Evolutionary conservation across 2,888 invertebrate species (phyloP).

Genomic region (Pollenia labialis): DNA sequence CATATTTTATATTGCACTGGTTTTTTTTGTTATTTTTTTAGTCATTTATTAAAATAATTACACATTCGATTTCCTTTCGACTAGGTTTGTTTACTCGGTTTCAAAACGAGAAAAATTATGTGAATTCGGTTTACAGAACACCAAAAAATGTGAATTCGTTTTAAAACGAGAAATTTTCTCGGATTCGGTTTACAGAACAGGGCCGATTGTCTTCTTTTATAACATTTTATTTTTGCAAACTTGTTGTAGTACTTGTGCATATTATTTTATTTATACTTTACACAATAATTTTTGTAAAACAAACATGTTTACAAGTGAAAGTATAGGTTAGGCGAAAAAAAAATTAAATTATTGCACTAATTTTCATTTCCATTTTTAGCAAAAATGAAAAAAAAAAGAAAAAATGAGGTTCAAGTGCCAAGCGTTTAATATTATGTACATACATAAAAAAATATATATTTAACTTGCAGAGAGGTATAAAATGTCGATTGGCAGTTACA

Average conservation of each 20-base stretch:
- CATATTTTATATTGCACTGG: too few relatives aligned
- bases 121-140: too few relatives aligned
- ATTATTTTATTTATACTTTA: slow-evolving; percentile 53
- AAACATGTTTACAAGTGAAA: slow-evolving; percentile 59
- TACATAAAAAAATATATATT: background rate
- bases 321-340: slow-evolving; percentile 38
- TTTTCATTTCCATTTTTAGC: slow-evolving; percentile 24
- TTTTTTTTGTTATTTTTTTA: too few relatives aligned
- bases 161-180: too few relatives aligned
- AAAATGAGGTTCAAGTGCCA: slow-evolving; percentile 26
- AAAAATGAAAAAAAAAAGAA: background rate
- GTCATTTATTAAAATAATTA: too few relatives aligned
- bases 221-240: slow-evolving; percentile 18
- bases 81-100: too few relatives aligned
- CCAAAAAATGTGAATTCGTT: too few relatives aligned
- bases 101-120: too few relatives aligned
- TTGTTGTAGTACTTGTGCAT: background rate
- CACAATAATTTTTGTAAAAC: slow-evolving; percentile 44
- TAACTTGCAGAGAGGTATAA: background rate
- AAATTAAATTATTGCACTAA: slow-evolving; percentile 15
- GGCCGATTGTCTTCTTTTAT: slow-evolving; percentile 27
- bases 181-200: too few relatives aligned
- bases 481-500: background rate
- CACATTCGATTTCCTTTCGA: too few relatives aligned
- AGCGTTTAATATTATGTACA: slow-evolving; percentile 4